A percentile compares a stretch with the other conserved stretches of the same genome.
These are phyloP conservation scores for Sycophila sp. DNA, from an alignment of 1,140 invertebrate species.

Conservation along the genomic window DNA sequence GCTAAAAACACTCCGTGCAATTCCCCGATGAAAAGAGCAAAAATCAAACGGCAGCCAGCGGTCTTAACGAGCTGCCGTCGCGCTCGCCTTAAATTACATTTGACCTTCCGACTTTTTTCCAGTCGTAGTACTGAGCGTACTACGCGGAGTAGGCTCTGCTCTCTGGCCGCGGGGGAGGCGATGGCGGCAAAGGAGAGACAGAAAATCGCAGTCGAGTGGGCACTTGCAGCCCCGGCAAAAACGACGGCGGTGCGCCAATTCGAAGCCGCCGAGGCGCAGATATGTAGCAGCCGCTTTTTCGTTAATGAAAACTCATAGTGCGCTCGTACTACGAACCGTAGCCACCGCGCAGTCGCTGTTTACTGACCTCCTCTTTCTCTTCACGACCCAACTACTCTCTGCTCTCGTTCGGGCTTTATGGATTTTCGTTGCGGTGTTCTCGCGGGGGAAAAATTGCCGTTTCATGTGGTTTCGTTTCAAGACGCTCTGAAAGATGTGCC, in stretches of 20 bases:
- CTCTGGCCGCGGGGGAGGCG: background rate
- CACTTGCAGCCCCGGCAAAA: background rate
- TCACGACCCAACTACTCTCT: too few relatives aligned
- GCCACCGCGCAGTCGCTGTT: background rate
- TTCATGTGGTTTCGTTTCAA: too few relatives aligned
- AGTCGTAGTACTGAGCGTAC: background rate
- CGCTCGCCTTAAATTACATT: constrained; percentile 1
- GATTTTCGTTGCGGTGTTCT: too few relatives aligned
- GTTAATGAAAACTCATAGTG: constrained; percentile 51
- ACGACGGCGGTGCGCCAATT: constrained; percentile 23
- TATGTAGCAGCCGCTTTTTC: constrained; percentile 45
- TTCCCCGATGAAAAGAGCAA: background rate
- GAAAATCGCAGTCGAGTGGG: constrained; percentile 4
- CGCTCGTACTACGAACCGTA: background rate
- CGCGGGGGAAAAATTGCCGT: too few relatives aligned
- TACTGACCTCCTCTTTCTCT: background rate
- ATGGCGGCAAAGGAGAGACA: too few relatives aligned
- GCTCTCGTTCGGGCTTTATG: too few relatives aligned
- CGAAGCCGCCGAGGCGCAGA: constrained; percentile 18
- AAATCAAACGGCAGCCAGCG: background rate
- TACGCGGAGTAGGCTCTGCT: background rate
- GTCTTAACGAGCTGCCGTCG: background rate
- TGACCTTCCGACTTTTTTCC: constrained; percentile 3
- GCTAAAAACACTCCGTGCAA: too few relatives aligned
- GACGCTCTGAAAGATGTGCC: too few relatives aligned